Conservation (phyloP, 2,797 vertebrate species). For the Premnoplex brunnescens region DNA sequence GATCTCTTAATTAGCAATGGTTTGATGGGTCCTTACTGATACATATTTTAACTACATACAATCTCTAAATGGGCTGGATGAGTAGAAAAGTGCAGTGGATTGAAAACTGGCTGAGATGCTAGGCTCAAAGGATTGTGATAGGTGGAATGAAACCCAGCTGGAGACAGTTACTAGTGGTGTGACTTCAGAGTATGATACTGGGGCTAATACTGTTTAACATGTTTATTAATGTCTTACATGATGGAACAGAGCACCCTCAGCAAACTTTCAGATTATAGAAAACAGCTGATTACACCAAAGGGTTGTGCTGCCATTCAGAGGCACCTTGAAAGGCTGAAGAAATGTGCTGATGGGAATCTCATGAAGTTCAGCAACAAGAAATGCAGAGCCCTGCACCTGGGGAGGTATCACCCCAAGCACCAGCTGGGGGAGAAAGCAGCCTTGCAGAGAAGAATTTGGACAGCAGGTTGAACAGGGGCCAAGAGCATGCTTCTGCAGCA, state of each 20-base stretch:
- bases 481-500: background rate
- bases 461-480: background rate
- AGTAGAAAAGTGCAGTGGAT: background rate
- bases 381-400: background rate
- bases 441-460: background rate
- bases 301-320: background rate
- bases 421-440: background rate
- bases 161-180: background rate
- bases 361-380: background rate
- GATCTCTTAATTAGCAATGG: background rate
- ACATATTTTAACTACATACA: background rate
- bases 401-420: background rate
- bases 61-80: background rate
- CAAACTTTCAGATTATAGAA: background rate
- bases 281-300: background rate
- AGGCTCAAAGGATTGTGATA: background rate
- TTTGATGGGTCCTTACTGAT: background rate
- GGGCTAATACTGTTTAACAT: background rate
- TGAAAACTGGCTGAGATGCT: background rate
- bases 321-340: background rate
- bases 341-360: background rate
- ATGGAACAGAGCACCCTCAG: background rate
- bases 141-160: background rate
- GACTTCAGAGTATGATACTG: background rate
- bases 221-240: background rate